Conservation (phyloP, 1,140 invertebrate species). For the Oscheius sp. region DNA sequence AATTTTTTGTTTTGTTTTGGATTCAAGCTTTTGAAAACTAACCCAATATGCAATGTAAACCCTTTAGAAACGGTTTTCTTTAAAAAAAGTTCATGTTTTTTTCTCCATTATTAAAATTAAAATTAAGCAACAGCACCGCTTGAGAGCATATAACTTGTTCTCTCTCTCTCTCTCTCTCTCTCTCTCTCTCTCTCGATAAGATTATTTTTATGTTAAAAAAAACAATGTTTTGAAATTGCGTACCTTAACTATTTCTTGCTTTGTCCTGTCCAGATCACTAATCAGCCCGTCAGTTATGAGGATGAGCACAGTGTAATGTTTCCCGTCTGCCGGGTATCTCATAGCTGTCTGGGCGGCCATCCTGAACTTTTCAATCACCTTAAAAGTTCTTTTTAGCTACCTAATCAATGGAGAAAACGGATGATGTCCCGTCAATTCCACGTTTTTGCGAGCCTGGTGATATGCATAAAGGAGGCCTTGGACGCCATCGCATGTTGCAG, state of each 20-base stretch:
- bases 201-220: too few species aligned
- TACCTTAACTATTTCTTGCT: conserved; percentile 1
- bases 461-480: neutral
- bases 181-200: too few species aligned
- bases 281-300: neutral
- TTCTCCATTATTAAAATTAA: too few species aligned
- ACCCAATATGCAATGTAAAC: conserved; percentile 1
- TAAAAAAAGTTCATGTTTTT: too few species aligned
- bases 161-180: too few species aligned
- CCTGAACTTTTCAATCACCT: neutral
- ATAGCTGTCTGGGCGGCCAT: neutral
- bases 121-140: too few species aligned
- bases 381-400: neutral
- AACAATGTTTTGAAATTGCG: neutral
- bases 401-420: neutral
- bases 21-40: too few species aligned
- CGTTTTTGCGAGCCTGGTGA: neutral
- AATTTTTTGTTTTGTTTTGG: too few species aligned
- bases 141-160: too few species aligned
- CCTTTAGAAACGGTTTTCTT: too few species aligned
- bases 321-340: neutral
- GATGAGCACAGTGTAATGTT: neutral
- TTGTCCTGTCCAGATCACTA: neutral
- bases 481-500: neutral
- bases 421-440: neutral